A percentile compares a stretch with the other conserved stretches of the same genome.
phyloP scores from a whole-genome alignment of 2,113 vertebrate species.

The Alouatta palliata region DNA sequence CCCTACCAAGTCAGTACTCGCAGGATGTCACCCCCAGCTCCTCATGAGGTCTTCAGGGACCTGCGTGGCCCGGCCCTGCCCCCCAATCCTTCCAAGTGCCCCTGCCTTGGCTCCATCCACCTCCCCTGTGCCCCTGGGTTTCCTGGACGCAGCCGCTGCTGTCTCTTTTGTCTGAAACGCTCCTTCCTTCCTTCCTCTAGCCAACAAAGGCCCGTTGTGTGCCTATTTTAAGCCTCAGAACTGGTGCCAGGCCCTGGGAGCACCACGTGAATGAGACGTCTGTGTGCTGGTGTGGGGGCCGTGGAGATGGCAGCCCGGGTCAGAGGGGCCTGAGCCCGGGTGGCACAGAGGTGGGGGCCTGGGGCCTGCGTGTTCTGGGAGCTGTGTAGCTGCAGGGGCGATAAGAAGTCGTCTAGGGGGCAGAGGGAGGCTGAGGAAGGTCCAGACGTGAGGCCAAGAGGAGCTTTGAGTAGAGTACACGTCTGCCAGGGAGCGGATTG shows the following conservation, averaged over 20 bases:
- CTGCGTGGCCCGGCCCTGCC: rapidly evolving
- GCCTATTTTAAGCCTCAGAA: slow-evolving; percentile 46
- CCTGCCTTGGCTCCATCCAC: neutral
- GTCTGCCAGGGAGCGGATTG: too few relatives aligned
- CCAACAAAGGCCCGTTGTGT: slow-evolving; percentile 57
- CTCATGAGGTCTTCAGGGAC: rapidly evolving
- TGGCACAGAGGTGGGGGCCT: neutral
- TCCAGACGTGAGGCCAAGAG: neutral
- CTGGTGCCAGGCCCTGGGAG: slow-evolving; percentile 35
- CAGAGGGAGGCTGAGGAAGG: too few relatives aligned
- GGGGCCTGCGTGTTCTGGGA: neutral
- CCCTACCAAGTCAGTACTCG: neutral
- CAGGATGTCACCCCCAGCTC: rapidly evolving
- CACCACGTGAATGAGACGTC: neutral
- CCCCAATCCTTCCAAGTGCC: neutral
- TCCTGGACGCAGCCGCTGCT: neutral
- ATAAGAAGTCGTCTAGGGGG: neutral
- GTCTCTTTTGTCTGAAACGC: neutral
- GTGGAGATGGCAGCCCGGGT: neutral
- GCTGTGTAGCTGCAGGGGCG: neutral
- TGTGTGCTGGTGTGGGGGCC: neutral
- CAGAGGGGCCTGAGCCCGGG: neutral
- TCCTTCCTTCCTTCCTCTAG: neutral
- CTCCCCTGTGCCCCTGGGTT: neutral
- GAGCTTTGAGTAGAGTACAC: neutral